A percentile compares a stretch with the other conserved stretches of the same genome.
These are phyloP conservation scores for Metacarcinus magister DNA, from an alignment of 2,888 invertebrate species.

Conservation along the genomic window DNA sequence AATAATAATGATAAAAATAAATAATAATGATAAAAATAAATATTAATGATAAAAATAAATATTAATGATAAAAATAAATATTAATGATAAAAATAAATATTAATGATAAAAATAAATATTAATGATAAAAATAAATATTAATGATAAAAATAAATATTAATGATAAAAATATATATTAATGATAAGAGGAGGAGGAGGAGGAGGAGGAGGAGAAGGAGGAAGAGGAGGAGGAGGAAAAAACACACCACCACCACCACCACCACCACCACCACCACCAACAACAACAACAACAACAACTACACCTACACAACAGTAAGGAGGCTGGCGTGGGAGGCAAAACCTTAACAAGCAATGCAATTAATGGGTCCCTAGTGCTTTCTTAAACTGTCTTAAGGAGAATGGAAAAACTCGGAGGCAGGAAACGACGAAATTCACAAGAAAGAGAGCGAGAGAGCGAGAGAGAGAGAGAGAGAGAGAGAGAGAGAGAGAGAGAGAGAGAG, in stretches of 20 bases:
- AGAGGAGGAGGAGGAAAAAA: not conserved
- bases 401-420: not conserved
- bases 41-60: too few species aligned
- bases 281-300: too few species aligned
- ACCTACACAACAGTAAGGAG: too few species aligned
- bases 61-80: too few species aligned
- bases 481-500: not conserved
- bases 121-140: too few species aligned
- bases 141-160: too few species aligned
- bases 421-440: not conserved
- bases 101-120: too few species aligned
- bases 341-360: constrained; percentile 18
- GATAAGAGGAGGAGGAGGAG: too few species aligned
- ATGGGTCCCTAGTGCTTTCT: not conserved
- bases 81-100: too few species aligned
- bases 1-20: too few species aligned
- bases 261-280: not conserved
- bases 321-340: not conserved
- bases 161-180: too few species aligned
- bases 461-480: constrained; percentile 61
- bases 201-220: not conserved
- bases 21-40: too few species aligned
- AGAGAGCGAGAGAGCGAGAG: not conserved
- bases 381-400: not conserved
- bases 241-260: not conserved